Base-by-base conservation (phyloP, 2,113 vertebrate genomes). In the Progne subis region DNA sequence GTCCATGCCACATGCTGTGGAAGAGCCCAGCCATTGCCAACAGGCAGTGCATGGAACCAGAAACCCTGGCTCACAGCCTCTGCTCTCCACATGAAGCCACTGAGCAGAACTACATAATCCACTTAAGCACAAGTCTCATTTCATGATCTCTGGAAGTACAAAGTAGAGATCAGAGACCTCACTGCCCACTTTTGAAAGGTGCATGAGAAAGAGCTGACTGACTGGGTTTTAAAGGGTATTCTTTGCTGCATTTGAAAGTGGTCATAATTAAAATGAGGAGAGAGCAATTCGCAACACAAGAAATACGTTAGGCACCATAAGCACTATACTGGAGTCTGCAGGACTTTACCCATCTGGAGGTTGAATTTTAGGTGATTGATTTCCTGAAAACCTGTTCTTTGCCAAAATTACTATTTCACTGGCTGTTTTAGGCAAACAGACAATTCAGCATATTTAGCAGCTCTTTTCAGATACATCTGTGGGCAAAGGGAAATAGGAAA, bases 21-120 rank as follows among this genome's bases (percentile, higher is more conserved):
- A 88, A 82, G 39, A 77, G 71, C 68, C 50, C 59, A 49, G 47
- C 24, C 52, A 53, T 3, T 95, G 90, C 92, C 93, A 97, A 94
- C 21, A 88, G 34, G 85, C 92, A 90, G 52, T 31, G 29, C 71
- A 85, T 82, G 88, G 64, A 90, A 88, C 56, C n/a, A 80, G 82
- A 86, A 94, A 93, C 77, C 79, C 92, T 94, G 94, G 94, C 95
- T 93, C 71, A 49, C 1, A 1, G 37, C 52, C 60, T 93, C 85
- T 11, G 23, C 60, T 93, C 94, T 90, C 85, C 85, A 74, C 2
- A 2, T 75, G 93, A 88, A 88, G 56, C 44, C 79, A 44, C 59
- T 68, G 92, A 90, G 68, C 26, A 77, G 88, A 96, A 55, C 76
- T 52, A 82, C 41, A 81, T 71, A 95, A 96, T 86, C 90, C 88